Evolutionary conservation across 2,113 vertebrate genomes (phyloP).

Genomic region (Blennius ocellaris): DNA sequence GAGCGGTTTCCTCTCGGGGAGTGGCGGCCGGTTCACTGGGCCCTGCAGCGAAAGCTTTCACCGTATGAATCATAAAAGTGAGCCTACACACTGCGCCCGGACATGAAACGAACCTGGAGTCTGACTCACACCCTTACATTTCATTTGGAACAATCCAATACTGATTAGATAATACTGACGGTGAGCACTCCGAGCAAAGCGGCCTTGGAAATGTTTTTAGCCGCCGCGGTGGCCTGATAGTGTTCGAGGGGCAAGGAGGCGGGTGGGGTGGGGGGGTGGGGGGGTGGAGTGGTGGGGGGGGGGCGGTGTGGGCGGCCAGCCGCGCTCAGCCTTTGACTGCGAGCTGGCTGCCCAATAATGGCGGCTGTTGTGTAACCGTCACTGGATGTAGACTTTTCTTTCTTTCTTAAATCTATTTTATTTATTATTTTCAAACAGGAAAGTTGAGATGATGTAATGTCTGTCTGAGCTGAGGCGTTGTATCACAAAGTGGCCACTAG

Average conservation of each 20-base stretch:
- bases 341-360: constrained; percentile 43
- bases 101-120: constrained; percentile 48
- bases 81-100: constrained; percentile 55
- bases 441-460: constrained; percentile 75
- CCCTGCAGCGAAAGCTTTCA: constrained; percentile 53
- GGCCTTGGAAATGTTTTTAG: constrained; percentile 62
- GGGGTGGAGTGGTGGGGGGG: constrained; percentile 28
- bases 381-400: constrained; percentile 43
- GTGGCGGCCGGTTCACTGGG: constrained; percentile 28
- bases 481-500: constrained; percentile 65
- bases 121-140: constrained; percentile 60
- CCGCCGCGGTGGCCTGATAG: constrained; percentile 42
- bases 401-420: neutral
- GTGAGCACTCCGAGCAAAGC: constrained; percentile 35
- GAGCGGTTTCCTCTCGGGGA: constrained; percentile 35
- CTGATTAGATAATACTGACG: constrained; percentile 62
- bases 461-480: constrained; percentile 59
- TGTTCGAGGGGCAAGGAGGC: constrained; percentile 36
- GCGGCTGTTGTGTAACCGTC: constrained; percentile 59
- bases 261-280: constrained; percentile 35
- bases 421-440: constrained; percentile 12
- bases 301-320: constrained; percentile 58
- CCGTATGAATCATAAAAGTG: constrained; percentile 55
- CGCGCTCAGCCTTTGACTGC: constrained; percentile 42
- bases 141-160: constrained; percentile 63